phyloP scores from a whole-genome alignment of 2,113 vertebrate genomes.

The Sylvietta virens region DNA sequence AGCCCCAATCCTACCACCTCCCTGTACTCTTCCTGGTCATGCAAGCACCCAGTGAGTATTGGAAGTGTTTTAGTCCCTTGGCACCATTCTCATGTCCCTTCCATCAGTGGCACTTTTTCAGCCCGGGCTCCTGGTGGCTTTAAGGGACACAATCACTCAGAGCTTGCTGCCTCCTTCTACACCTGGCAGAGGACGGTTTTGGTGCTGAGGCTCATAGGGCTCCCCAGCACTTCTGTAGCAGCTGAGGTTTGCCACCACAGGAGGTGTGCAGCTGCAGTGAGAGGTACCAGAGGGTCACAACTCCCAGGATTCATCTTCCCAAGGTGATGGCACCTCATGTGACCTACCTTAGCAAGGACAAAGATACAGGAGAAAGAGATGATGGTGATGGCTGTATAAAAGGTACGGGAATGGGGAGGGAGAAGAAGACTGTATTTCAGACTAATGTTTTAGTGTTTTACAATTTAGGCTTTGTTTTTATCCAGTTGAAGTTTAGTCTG shows the following conservation, averaged over 20 bases:
- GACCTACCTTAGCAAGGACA: background rate
- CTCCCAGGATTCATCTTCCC: background rate
- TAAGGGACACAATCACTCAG: background rate
- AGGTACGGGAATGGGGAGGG: background rate
- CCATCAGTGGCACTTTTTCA: background rate
- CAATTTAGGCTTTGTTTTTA: background rate
- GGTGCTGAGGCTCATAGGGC: background rate
- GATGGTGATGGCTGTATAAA: background rate
- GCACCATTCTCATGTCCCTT: background rate
- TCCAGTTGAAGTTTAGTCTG: background rate
- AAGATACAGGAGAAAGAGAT: background rate
- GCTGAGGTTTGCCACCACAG: background rate
- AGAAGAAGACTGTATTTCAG: background rate
- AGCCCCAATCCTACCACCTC: background rate
- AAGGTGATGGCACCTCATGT: background rate
- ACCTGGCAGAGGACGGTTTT: background rate
- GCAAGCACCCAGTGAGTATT: background rate
- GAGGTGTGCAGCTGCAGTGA: fast-evolving
- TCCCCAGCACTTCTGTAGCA: fast-evolving
- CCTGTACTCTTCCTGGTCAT: background rate
- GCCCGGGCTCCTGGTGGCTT: background rate
- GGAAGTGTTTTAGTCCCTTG: background rate
- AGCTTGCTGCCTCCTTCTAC: background rate
- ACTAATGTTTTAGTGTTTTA: background rate
- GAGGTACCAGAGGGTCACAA: background rate